Evolutionary conservation across 2,888 invertebrate genomes (phyloP).

Genomic region (Metalampra italica): DNA sequence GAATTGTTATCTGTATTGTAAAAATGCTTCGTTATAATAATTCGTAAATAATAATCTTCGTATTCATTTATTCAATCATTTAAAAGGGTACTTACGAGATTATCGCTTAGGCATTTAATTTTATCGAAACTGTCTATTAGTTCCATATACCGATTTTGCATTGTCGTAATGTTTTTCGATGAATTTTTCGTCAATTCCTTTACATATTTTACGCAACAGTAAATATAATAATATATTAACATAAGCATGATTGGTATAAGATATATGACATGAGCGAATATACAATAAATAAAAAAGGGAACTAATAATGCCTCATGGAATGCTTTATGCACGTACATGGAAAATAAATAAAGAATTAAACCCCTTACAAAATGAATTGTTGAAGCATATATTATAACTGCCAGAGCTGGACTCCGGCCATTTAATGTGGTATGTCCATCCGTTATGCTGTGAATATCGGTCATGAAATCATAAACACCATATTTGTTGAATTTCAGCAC

Average conservation of each 20-base stretch:
- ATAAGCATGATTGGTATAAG: not conserved
- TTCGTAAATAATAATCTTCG: too few relatives aligned
- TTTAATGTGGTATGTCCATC: not conserved
- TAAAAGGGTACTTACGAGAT: not conserved
- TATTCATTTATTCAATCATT: too few relatives aligned
- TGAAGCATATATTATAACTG: not conserved
- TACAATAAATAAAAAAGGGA: not conserved
- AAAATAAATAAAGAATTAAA: not conserved
- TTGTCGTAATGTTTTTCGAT: not conserved
- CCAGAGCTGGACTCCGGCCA: not conserved
- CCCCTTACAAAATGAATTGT: not conserved
- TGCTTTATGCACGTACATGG: too few relatives aligned
- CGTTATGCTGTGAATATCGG: not conserved
- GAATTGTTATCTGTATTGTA: not conserved
- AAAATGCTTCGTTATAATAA: not conserved
- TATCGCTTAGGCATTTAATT: not conserved
- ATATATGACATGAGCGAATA: not conserved
- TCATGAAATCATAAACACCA: not conserved
- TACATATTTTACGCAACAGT: not conserved
- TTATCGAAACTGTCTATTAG: not conserved
- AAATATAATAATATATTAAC: slow-evolving; percentile 1
- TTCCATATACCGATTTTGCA: not conserved
- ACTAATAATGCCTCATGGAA: not conserved
- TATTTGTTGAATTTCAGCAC: not conserved
- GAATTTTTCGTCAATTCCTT: not conserved